Percentiles rank a stretch among this genome's conserved stretches.
Evolutionary conservation across 53 echinoderm and acorn worm genomes (phyloP).

Genomic region (Antedon mediterranea): DNA sequence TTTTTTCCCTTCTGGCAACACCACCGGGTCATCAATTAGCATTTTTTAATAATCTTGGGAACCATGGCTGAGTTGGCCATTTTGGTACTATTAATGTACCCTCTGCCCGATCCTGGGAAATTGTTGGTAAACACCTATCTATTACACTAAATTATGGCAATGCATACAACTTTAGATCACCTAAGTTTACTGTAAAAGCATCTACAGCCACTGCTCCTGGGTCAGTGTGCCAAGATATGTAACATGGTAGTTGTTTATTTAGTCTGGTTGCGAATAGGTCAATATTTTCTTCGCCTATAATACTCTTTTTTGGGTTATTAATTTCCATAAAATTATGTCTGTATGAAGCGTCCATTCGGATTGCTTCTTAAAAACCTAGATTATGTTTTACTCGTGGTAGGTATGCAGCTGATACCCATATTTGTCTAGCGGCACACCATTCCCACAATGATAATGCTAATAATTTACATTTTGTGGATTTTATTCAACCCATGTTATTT

Average conservation of each 20-base stretch:
- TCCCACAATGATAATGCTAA: background rate
- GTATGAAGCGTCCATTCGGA: slow-evolving; percentile 26
- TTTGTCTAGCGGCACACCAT: background rate
- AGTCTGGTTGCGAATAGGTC: slow-evolving; percentile 41
- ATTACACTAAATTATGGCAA: slow-evolving; percentile 18
- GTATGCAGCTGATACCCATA: background rate
- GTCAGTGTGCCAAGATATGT: slow-evolving; percentile 39
- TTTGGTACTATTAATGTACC: background rate
- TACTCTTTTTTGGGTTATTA: too few species aligned
- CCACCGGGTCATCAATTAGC: background rate
- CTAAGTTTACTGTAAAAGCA: slow-evolving; percentile 40
- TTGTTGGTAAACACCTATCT: background rate
- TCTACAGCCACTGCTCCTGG: slow-evolving; percentile 27
- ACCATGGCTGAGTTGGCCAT: background rate
- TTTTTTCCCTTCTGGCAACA: background rate
- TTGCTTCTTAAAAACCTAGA: slow-evolving; percentile 17
- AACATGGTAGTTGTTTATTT: slow-evolving; percentile 30
- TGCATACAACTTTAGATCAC: slow-evolving; percentile 20
- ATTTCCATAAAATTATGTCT: background rate
- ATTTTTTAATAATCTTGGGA: background rate
- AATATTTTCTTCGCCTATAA: slow-evolving; percentile 21
- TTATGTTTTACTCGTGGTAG: background rate
- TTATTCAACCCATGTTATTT: background rate
- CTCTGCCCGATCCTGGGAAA: background rate
- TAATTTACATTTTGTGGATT: background rate